Evolutionary conservation across 2,113 vertebrate species (phyloP).

Genomic region (Ranitomeya imitator): DNA sequence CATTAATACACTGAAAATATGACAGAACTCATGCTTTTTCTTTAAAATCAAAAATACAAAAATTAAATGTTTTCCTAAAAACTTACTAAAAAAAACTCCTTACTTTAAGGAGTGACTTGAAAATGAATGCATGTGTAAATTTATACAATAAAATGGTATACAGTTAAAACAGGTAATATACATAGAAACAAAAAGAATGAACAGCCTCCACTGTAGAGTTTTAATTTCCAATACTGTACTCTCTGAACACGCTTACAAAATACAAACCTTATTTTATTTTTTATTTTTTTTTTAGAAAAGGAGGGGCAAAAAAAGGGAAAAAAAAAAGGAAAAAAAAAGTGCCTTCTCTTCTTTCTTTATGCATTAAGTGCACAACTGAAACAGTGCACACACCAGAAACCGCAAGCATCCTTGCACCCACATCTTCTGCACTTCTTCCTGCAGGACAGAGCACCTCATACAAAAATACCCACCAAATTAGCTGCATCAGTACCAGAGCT

Average conservation of each 20-base stretch:
- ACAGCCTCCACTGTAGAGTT: constrained; percentile 81
- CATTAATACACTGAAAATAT: constrained; percentile 99
- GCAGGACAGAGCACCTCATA: constrained; percentile 67
- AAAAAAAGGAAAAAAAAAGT: constrained; percentile 74
- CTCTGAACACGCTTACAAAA: constrained; percentile 86
- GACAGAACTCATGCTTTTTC: constrained; percentile 95
- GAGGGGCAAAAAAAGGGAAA: constrained; percentile 9
- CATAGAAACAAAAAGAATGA: constrained; percentile 93
- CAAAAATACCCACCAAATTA: constrained; percentile 72
- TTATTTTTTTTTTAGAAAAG: constrained; percentile 64
- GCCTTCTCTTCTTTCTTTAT: constrained; percentile 73
- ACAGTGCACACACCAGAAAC: constrained; percentile 73
- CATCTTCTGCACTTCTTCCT: constrained; percentile 32
- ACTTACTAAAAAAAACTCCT: constrained; percentile 81
- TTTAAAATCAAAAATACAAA: constrained; percentile 97
- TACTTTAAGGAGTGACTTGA: constrained; percentile 92
- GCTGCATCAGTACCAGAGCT: constrained; percentile 66
- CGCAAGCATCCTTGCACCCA: constrained; percentile 65
- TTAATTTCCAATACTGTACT: constrained; percentile 85
- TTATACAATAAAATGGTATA: constrained; percentile 92
- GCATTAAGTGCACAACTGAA: constrained; percentile 76
- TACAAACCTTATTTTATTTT: constrained; percentile 83
- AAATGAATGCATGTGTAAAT: constrained; percentile 94
- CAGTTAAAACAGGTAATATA: constrained; percentile 96
- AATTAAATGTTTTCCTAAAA: constrained; percentile 89